These are phyloP conservation scores for Diplolepis rosae DNA, from an alignment of 2,888 invertebrate species.

Conservation along the genomic window DNA sequence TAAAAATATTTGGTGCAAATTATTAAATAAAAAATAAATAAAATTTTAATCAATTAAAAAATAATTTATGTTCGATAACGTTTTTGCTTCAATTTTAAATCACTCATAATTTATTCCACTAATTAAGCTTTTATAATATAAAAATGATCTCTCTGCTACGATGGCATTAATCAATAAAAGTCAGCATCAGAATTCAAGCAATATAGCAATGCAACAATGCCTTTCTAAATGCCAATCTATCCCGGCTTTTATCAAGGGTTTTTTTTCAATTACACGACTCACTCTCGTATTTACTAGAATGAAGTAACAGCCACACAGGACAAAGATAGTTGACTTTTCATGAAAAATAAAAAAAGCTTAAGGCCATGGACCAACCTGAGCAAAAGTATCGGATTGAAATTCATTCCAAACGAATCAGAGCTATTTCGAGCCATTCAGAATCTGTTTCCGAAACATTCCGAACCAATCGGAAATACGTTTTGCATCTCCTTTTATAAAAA, in stretches of 20 bases:
- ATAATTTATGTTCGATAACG: no score
- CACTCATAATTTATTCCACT: background rate
- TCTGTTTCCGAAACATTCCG: no score
- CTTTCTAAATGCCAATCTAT: constrained; percentile 25
- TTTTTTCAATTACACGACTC: constrained; percentile 8
- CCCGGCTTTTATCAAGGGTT: constrained; percentile 6
- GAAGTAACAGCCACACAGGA: background rate
- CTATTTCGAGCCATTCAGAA: no score
- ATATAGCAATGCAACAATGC: background rate
- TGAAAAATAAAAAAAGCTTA: background rate
- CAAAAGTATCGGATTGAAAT: no score
- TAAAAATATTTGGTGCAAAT: background rate
- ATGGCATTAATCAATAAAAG: constrained; percentile 9
- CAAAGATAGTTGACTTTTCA: background rate
- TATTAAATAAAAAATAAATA: background rate
- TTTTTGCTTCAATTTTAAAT: background rate
- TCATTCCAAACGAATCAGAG: no score
- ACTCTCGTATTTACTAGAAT: constrained; percentile 1
- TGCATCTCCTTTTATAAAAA: no score
- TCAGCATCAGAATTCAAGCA: background rate
- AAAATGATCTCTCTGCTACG: background rate
- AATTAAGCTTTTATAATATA: background rate
- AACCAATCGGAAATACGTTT: no score
- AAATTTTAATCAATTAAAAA: background rate
- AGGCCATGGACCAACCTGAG: no score